These are phyloP conservation scores for Contarinia nasturtii DNA, from an alignment of 1,140 invertebrate genomes.

Conservation along the genomic window DNA sequence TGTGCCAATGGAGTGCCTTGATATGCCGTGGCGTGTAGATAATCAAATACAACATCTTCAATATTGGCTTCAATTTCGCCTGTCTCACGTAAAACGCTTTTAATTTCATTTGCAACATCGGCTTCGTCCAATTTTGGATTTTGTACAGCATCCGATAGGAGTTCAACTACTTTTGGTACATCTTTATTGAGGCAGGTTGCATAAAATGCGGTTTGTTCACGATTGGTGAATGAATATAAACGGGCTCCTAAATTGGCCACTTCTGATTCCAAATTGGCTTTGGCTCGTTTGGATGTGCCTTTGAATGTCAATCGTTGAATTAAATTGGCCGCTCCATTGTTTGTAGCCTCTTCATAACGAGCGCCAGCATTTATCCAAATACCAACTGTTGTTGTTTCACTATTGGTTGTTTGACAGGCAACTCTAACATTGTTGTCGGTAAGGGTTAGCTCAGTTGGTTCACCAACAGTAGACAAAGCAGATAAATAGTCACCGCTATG, in stretches of 20 bases:
- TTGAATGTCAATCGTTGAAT: slow-evolving; percentile 67
- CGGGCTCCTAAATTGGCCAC: slow-evolving; percentile 52
- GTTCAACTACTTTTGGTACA: slow-evolving; percentile 36
- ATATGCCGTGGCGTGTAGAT: slow-evolving; percentile 52
- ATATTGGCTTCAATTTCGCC: slow-evolving; percentile 44
- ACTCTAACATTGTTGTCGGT: slow-evolving; percentile 16
- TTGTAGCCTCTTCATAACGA: slow-evolving; percentile 43
- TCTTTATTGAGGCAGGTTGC: slow-evolving; percentile 44
- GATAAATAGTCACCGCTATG: no score
- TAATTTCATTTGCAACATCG: slow-evolving; percentile 26
- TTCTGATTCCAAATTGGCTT: slow-evolving; percentile 41
- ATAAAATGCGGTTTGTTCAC: slow-evolving; percentile 61
- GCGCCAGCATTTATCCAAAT: slow-evolving; percentile 57
- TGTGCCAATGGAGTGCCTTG: slow-evolving; percentile 46
- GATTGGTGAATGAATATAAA: slow-evolving; percentile 50
- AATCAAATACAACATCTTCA: slow-evolving; percentile 57
- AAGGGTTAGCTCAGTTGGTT: slow-evolving; percentile 6
- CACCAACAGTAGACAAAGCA: no score
- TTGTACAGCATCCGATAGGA: slow-evolving; percentile 46
- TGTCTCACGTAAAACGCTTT: slow-evolving; percentile 52
- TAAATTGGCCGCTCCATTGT: slow-evolving; percentile 60
- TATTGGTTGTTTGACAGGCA: slow-evolving; percentile 11
- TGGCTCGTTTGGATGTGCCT: slow-evolving; percentile 42
- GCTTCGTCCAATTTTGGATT: slow-evolving; percentile 37
- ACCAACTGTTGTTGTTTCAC: slow-evolving; percentile 36